These are phyloP conservation scores for Nasonia longicornis DNA, from an alignment of 1,140 invertebrate species.

Conservation along the genomic window DNA sequence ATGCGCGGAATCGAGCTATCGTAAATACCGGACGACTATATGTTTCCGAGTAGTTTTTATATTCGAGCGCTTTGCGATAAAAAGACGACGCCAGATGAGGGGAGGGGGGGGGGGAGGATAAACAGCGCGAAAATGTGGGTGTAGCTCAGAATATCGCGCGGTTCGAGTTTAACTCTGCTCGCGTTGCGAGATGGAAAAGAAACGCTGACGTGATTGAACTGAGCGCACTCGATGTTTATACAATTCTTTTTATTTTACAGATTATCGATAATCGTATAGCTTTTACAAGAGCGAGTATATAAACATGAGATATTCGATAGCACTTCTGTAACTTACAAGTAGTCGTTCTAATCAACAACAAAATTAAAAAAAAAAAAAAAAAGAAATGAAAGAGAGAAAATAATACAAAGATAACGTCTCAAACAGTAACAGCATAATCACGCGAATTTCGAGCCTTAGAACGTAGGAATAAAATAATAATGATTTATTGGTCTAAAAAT, in stretches of 20 bases:
- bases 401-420: not conserved
- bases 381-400: not conserved
- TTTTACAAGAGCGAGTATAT: slow-evolving; percentile 25
- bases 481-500: slow-evolving; percentile 20
- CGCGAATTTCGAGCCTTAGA: slow-evolving; percentile 5
- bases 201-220: no score
- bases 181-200: no score
- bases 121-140: no score
- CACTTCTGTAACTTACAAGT: not conserved
- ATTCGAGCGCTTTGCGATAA: no score
- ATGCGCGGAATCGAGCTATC: no score
- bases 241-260: slow-evolving; percentile 28
- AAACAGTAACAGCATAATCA: not conserved
- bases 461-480: slow-evolving; percentile 10
- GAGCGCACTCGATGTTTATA: no score
- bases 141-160: no score
- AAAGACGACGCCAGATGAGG: no score
- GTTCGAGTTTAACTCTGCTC: no score
- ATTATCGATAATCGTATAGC: slow-evolving; percentile 16
- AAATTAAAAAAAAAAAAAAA: slow-evolving; percentile 8
- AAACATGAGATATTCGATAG: not conserved
- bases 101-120: no score
- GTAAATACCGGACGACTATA: no score
- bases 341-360: not conserved
- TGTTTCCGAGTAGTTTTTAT: no score